Evolutionary conservation across 2,113 vertebrate species (phyloP).

Genomic region (Ameiurus melas): DNA sequence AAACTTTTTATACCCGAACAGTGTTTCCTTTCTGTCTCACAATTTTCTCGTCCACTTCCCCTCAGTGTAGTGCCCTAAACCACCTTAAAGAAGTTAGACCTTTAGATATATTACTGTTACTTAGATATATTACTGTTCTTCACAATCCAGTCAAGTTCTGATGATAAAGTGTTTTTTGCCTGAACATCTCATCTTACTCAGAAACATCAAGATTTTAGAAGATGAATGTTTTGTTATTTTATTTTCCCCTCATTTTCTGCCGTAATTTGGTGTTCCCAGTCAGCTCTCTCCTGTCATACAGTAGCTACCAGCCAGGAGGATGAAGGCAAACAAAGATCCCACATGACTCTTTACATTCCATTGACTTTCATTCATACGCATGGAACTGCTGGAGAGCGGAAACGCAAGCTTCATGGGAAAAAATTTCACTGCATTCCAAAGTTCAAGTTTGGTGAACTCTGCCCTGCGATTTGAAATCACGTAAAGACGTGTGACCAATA

Average conservation of each 20-base stretch:
- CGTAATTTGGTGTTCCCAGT: too few relatives aligned
- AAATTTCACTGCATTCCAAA: too few relatives aligned
- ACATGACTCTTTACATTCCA: too few relatives aligned
- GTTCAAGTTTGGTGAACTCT: too few relatives aligned
- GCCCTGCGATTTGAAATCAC: too few relatives aligned
- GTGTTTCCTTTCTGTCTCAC: background rate
- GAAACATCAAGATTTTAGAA: background rate
- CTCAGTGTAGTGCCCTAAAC: background rate
- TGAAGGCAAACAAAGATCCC: background rate
- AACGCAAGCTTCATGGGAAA: too few relatives aligned
- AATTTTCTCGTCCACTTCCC: background rate
- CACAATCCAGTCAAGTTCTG: background rate
- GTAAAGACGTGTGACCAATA: too few relatives aligned
- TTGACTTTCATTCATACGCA: too few relatives aligned
- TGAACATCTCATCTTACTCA: background rate
- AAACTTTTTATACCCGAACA: background rate
- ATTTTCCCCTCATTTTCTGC: background rate
- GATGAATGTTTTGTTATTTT: background rate
- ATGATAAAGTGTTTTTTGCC: background rate
- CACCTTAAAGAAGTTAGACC: background rate
- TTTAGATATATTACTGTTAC: background rate
- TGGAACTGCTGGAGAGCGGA: too few relatives aligned
- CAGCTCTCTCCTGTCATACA: too few relatives aligned
- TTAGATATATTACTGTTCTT: background rate
- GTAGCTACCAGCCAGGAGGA: too few relatives aligned